Evolutionary conservation across 2,888 invertebrate genomes (phyloP), one percentile per base, ranked within the genome.

Genomic region (Aleiodes alternator): DNA sequence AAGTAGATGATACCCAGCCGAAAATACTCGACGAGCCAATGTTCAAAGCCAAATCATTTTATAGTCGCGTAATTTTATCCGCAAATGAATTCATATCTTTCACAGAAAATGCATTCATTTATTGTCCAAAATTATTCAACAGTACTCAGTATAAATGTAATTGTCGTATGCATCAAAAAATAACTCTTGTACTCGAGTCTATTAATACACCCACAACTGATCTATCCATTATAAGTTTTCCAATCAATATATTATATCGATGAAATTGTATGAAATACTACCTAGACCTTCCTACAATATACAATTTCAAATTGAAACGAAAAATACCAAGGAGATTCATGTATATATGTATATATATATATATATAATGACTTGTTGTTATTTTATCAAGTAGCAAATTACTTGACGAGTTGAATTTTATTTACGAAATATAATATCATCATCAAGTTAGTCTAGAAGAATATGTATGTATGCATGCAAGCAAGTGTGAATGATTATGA

Each of bases 51-150:
- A 48, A 14, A 9, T 64, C 64, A 9, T 64, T 48, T 11, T 48
- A 43, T 14, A 43, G 48, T 6, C 64, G 64, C 4, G 43, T 64
- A 11, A 23, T 64, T 16, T 11, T 64, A 9, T 64, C 64, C 14
- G 64, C 43, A 3, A 38, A 64, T 43, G 64, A 64, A 23, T 64
- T 64, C 14, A 48, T 64, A 1, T 43, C 64, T 43, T 64, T 64
- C 64, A 64, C 11, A 8, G 64, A 64, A 9, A 64, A 48, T 9
- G 6, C 48, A 23, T 43, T 48, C 9, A 48, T 14, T 48, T 43
- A 43, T 7, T 64, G 64, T 48, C 14, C 38, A 34, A 38, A 61
- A 43, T 43, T 43, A 43, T 43, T 3, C 9, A 43, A 43, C 7
- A 43, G 7, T 43, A 43, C 43, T 9, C 43, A 43, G 43, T 9